Conservation (phyloP, 1,140 invertebrate species). For the Plutomurus gul region DNA sequence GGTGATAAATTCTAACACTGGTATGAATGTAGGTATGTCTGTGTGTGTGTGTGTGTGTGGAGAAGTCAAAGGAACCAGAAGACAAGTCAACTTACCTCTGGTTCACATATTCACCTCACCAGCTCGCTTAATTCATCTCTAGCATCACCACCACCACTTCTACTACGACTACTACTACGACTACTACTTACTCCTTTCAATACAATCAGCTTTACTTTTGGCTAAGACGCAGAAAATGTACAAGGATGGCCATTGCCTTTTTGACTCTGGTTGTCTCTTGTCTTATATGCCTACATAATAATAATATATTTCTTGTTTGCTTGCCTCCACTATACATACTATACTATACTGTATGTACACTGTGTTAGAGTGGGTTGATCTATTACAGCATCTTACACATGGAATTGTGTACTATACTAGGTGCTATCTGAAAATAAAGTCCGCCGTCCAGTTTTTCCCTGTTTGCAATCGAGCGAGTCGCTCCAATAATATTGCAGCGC, state of each 20-base stretch:
- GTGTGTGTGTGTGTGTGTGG: no score
- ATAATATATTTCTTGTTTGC: not conserved
- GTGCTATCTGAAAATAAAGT: not conserved
- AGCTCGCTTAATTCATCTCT: no score
- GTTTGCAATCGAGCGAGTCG: not conserved
- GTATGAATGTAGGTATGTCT: no score
- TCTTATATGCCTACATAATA: not conserved
- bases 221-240: constrained; percentile 8
- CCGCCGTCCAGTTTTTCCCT: constrained; percentile 13
- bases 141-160: no score
- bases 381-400: not conserved
- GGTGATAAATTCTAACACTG: no score
- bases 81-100: no score
- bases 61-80: no score
- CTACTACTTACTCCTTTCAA: no score
- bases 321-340: not conserved
- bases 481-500: not conserved
- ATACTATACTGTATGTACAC: not conserved
- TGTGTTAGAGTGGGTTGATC: no score
- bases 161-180: no score
- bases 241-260: constrained; percentile 34
- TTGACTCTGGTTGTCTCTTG: not conserved
- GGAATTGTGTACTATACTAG: not conserved
- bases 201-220: no score
- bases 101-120: no score